Percentiles rank a stretch among this genome's conserved stretches.
These are phyloP conservation scores for Equus quagga DNA, from an alignment of 2,113 vertebrate species.

Conservation along the genomic window DNA sequence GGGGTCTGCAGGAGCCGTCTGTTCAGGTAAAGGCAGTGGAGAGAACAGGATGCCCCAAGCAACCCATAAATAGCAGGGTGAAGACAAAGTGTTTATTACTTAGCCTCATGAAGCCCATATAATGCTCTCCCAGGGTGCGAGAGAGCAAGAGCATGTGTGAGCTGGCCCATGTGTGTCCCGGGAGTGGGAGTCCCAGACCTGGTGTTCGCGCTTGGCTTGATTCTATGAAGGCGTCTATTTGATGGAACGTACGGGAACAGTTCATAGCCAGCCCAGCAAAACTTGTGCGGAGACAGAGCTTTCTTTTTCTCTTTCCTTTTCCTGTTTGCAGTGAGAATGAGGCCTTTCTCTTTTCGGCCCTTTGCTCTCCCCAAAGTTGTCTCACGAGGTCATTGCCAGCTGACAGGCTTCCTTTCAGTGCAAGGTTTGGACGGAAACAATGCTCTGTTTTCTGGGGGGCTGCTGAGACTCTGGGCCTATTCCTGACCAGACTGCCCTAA, in stretches of 20 bases:
- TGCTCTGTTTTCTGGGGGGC: slow-evolving; percentile 65
- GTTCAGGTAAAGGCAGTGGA: slow-evolving; percentile 86
- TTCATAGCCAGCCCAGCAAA: slow-evolving; percentile 79
- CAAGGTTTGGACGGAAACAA: slow-evolving; percentile 59
- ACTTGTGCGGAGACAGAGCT: slow-evolving; percentile 71
- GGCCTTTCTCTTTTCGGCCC: slow-evolving; percentile 79
- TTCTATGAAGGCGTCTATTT: slow-evolving; percentile 84
- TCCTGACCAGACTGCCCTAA: slow-evolving; percentile 22
- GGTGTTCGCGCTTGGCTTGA: slow-evolving; percentile 85
- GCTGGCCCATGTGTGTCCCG: slow-evolving; percentile 48
- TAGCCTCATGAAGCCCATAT: slow-evolving; percentile 84
- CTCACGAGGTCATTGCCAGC: slow-evolving; percentile 65
- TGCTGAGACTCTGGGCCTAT: slow-evolving; percentile 3
- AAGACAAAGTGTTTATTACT: slow-evolving; percentile 90
- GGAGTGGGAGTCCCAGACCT: slow-evolving; percentile 80
- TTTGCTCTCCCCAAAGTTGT: slow-evolving; percentile 81
- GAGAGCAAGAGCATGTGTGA: slow-evolving; percentile 61
- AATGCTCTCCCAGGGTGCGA: slow-evolving; percentile 85
- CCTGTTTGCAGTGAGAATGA: slow-evolving; percentile 69
- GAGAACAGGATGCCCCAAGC: slow-evolving; percentile 88
- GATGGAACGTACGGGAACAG: slow-evolving; percentile 83
- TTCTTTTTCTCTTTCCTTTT: slow-evolving; percentile 77
- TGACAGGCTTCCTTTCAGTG: slow-evolving; percentile 76
- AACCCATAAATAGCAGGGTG: slow-evolving; percentile 90
- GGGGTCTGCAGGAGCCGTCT: slow-evolving; percentile 83